phyloP scores from a whole-genome alignment of 1,140 invertebrate species.

The Phortica variegata region DNA sequence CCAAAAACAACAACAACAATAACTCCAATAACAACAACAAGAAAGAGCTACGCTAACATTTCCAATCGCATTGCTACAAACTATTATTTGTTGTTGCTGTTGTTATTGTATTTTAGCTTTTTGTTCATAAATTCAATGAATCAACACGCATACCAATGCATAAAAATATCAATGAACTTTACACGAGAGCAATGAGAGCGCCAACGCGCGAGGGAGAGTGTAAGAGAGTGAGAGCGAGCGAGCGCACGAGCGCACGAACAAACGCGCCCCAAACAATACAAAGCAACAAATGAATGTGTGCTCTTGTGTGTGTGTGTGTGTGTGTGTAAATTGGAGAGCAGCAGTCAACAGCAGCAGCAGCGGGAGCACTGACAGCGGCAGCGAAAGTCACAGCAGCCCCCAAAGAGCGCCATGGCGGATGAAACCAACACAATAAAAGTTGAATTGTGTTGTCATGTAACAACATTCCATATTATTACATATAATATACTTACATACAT shows the following conservation, averaged over 20 bases:
- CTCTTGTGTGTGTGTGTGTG: not conserved
- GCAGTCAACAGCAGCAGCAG: conserved; percentile 6
- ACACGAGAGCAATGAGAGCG: conserved; percentile 35
- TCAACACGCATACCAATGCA: conserved; percentile 44
- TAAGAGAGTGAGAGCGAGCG: conserved; percentile 13
- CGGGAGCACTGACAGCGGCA: conserved; percentile 6
- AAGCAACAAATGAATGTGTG: too few species aligned
- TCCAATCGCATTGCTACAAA: too few species aligned
- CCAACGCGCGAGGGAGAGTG: conserved; percentile 22
- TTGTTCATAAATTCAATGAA: conserved; percentile 55
- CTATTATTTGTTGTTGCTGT: not conserved
- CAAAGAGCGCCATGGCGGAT: conserved; percentile 14
- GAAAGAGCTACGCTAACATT: too few species aligned
- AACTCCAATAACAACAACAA: conserved; percentile 4
- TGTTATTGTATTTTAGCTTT: not conserved
- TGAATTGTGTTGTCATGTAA: too few species aligned
- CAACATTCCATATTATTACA: too few species aligned
- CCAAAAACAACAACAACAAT: too few species aligned
- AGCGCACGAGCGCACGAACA: not conserved
- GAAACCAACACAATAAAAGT: too few species aligned
- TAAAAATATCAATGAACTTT: conserved; percentile 56
- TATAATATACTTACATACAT: too few species aligned
- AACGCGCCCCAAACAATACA: not conserved
- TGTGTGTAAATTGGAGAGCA: conserved; percentile 5
- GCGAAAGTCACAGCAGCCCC: conserved; percentile 16